phyloP scores from a whole-genome alignment of 2,888 invertebrate species.

The Troides aeacus region DNA sequence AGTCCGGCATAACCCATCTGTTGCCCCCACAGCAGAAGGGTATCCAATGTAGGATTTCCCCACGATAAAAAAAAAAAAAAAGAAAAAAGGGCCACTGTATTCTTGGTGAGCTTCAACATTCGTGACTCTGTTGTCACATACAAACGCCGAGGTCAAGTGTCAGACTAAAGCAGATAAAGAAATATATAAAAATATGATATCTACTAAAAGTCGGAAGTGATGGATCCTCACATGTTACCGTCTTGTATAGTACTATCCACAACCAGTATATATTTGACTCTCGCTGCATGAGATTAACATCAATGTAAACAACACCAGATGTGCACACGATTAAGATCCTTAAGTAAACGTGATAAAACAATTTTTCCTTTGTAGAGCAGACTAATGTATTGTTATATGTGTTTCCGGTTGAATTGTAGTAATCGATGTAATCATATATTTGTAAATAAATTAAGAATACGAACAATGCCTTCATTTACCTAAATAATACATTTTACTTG shows the following conservation, averaged over 20 bases:
- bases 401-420: neutral
- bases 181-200: neutral
- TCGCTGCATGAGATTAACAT: neutral
- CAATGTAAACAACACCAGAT: neutral
- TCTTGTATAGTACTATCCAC: neutral
- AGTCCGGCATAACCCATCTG: no score
- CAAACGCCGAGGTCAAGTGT: neutral
- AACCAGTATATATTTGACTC: neutral
- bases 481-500: no score
- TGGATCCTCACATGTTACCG: neutral
- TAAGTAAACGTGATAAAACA: neutral
- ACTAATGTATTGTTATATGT: neutral
- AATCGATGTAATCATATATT: conserved; percentile 1
- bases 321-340: neutral
- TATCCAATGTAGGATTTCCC: no score
- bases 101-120: no score
- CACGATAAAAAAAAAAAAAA: no score
- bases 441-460: neutral
- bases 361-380: neutral
- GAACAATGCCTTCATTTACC: no score
- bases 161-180: neutral
- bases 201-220: neutral
- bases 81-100: no score
- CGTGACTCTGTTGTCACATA: neutral
- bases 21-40: no score